Conservation (phyloP, 2,888 invertebrate species). For the Amphimallon solstitiale region DNA sequence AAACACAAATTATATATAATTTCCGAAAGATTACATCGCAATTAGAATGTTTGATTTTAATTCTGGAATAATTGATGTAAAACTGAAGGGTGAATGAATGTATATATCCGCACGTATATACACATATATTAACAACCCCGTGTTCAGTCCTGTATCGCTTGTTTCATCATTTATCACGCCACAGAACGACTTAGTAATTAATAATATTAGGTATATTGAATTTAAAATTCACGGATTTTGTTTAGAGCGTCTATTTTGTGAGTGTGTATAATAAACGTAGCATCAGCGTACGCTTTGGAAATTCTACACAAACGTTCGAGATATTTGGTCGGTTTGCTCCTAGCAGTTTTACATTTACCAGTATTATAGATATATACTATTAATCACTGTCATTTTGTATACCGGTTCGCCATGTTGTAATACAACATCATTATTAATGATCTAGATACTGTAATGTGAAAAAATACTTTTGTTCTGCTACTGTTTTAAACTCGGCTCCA, state of each 20-base stretch:
- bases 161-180: constrained; percentile 36
- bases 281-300: constrained; percentile 2
- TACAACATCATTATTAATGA: constrained; percentile 56
- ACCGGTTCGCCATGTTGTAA: constrained; percentile 51
- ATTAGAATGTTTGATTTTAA: constrained; percentile 11
- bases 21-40: not conserved
- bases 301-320: constrained; percentile 15
- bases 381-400: constrained; percentile 55
- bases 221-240: constrained; percentile 41
- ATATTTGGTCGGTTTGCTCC: constrained; percentile 22
- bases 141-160: constrained; percentile 15
- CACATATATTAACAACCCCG: constrained; percentile 8
- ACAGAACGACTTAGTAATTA: constrained; percentile 41
- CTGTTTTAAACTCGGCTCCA: constrained; percentile 44
- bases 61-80: constrained; percentile 17
- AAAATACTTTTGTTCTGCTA: constrained; percentile 50
- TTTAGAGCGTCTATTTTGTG: constrained; percentile 26
- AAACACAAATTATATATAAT: not conserved
- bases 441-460: constrained; percentile 50
- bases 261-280: not conserved
- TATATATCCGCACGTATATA: not conserved
- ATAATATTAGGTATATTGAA: constrained; percentile 42
- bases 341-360: constrained; percentile 44
- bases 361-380: constrained; percentile 52
- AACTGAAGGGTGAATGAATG: not conserved